Conservation (phyloP, 2,797 vertebrate species). For the Anas acuta region DNA sequence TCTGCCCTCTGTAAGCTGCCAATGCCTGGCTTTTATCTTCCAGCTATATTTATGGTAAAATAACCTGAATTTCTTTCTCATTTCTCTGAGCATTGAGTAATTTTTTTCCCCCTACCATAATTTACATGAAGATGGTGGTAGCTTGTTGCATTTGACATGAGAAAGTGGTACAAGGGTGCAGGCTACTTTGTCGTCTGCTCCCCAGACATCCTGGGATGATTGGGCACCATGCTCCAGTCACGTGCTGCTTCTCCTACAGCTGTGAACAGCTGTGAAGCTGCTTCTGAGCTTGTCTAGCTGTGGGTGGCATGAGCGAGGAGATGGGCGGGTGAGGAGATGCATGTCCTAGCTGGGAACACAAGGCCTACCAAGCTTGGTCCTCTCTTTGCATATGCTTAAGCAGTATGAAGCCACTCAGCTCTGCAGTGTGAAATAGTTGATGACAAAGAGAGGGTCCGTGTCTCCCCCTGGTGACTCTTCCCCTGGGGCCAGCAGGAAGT, state of each 20-base stretch:
- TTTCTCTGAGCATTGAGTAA: not conserved
- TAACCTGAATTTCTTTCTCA: not conserved
- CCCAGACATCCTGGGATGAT: not conserved
- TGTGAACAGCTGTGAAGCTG: not conserved
- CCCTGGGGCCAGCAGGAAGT: not conserved
- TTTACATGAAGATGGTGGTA: not conserved
- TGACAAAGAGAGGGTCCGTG: not conserved
- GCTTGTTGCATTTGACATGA: not conserved
- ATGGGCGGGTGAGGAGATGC: not conserved
- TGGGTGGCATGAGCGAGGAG: accelerated
- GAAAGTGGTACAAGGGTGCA: accelerated
- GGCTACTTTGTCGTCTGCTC: not conserved
- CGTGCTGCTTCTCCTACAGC: accelerated
- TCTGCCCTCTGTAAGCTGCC: not conserved
- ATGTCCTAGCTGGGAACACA: not conserved
- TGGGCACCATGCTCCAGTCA: not conserved
- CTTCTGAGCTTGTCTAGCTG: not conserved
- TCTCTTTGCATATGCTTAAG: not conserved
- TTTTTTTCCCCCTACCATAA: not conserved
- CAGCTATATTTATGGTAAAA: not conserved
- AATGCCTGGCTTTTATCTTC: not conserved
- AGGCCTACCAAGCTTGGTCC: not conserved
- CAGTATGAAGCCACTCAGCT: not conserved
- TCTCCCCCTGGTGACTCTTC: not conserved
- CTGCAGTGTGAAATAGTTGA: too few relatives aligned